Percentiles rank a stretch among this genome's conserved stretches.
Evolutionary conservation across 2,888 invertebrate species (phyloP).

Genomic region (Ischnura elegans): DNA sequence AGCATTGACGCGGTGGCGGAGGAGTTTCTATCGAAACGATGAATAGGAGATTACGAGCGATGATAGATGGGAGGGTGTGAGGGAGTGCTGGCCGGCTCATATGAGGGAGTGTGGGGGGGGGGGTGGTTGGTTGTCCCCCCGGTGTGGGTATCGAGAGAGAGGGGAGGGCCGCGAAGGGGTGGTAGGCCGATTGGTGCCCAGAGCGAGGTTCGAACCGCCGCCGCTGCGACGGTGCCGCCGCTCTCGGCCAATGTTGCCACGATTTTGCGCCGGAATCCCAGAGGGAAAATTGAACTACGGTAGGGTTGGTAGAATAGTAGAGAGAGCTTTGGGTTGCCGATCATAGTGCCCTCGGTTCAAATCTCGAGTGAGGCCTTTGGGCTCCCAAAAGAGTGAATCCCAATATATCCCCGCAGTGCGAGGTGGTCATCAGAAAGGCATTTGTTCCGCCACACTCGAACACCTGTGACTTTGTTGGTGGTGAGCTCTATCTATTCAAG

Average conservation of each 20-base stretch:
- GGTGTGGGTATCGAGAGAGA: background rate
- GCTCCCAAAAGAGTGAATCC: too few species aligned
- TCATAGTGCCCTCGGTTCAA: too few species aligned
- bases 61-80: slow-evolving; percentile 36
- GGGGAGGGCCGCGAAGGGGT: background rate
- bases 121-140: background rate
- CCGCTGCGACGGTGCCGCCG: slow-evolving; percentile 37
- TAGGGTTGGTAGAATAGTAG: too few species aligned
- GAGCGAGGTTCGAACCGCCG: slow-evolving; percentile 48
- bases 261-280: slow-evolving; percentile 21
- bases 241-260: background rate
- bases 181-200: background rate
- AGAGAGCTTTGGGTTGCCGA: too few species aligned
- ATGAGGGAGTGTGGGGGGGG: background rate
- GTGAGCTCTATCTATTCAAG: too few species aligned
- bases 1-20: slow-evolving; percentile 5
- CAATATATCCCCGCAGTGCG: too few species aligned
- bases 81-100: background rate
- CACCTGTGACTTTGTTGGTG: too few species aligned
- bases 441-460: too few species aligned
- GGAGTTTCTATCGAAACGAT: slow-evolving; percentile 44
- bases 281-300: slow-evolving; percentile 29
- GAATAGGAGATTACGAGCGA: slow-evolving; percentile 56
- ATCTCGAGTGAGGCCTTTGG: too few species aligned
- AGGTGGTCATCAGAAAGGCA: too few species aligned